Percentiles rank a stretch among this genome's conserved stretches.
phyloP scores from a whole-genome alignment of 1,140 invertebrate genomes.

The Paraescarpia echinospica region DNA sequence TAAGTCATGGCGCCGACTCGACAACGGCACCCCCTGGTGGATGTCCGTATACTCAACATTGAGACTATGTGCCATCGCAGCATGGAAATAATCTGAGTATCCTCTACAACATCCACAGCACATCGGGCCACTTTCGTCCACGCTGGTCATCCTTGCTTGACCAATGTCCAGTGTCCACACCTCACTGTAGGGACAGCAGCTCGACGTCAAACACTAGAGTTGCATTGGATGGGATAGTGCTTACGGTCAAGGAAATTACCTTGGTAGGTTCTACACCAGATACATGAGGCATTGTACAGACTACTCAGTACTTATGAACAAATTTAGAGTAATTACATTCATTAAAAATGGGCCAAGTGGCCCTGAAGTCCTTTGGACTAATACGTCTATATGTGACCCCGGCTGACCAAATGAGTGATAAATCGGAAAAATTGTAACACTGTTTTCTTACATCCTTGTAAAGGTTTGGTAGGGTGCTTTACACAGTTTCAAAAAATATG shows the following conservation, averaged over 20 bases:
- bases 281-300: no score
- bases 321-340: no score
- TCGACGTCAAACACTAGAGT: constrained; percentile 17
- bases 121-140: not conserved
- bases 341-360: no score
- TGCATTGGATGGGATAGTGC: constrained; percentile 38
- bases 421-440: no score
- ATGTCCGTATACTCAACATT: not conserved
- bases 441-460: no score
- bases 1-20: not conserved
- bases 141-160: constrained; percentile 10
- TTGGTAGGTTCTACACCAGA: not conserved
- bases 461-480: no score
- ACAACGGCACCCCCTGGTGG: no score
- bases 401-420: no score
- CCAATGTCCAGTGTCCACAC: constrained; percentile 27
- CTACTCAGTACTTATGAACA: no score
- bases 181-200: constrained; percentile 23
- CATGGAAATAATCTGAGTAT: not conserved
- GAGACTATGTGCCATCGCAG: not conserved
- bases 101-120: not conserved
- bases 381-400: no score
- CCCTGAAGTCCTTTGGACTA: no score
- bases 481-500: no score
- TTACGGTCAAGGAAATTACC: constrained; percentile 63